These are phyloP conservation scores for Pseudococcus viburni DNA, from an alignment of 2,888 invertebrate species.

Conservation along the genomic window DNA sequence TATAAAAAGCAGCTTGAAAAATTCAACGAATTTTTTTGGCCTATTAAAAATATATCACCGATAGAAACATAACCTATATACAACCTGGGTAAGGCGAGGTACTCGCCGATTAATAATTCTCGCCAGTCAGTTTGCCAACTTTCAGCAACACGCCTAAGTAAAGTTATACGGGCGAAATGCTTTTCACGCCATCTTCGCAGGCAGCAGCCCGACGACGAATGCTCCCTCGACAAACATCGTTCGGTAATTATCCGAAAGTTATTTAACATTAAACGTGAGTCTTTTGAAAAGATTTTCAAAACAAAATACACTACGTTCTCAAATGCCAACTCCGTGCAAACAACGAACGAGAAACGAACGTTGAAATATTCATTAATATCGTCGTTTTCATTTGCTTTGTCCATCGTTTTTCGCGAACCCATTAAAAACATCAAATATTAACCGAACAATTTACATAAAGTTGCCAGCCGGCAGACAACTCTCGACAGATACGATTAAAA, in stretches of 20 bases:
- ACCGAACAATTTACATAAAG: conserved; percentile 21
- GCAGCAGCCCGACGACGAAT: not conserved
- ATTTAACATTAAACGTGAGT: conserved; percentile 19
- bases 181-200: not conserved
- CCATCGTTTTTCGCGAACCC: not conserved
- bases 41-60: conserved; percentile 7
- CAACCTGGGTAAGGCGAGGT: not conserved
- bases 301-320: not conserved
- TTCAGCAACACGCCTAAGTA: not conserved
- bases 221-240: not conserved
- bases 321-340: not conserved
- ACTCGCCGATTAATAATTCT: conserved; percentile 12
- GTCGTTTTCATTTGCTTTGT: not conserved
- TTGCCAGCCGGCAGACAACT: not conserved
- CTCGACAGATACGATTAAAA: conserved; percentile 9
- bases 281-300: conserved; percentile 28
- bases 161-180: not conserved
- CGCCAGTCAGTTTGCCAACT: conserved; percentile 6
- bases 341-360: not conserved
- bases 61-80: conserved; percentile 8
- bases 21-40: not conserved
- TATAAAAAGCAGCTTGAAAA: not conserved
- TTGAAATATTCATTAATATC: conserved; percentile 17
- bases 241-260: conserved; percentile 33
- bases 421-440: conserved; percentile 22